phyloP scores from a whole-genome alignment of 1,140 invertebrate species.

The Ceratitis capitata region DNA sequence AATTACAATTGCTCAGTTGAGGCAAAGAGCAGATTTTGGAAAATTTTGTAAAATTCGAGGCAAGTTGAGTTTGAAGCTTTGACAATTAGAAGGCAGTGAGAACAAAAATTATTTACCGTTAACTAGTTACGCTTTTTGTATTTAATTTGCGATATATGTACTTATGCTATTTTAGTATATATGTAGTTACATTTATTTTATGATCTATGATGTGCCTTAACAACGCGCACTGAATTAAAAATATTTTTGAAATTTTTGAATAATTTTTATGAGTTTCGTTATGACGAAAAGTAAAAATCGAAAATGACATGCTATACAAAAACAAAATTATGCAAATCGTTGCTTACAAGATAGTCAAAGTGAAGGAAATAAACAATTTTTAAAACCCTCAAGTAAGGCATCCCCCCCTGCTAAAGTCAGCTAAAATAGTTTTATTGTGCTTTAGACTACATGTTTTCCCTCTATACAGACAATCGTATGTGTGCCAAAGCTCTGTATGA shows the following conservation, averaged over 20 bases:
- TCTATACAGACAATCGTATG: not conserved
- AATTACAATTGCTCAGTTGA: too few relatives aligned
- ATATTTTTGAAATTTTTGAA: not conserved
- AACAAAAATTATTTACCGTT: too few relatives aligned
- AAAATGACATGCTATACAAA: not conserved
- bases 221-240: constrained; percentile 28
- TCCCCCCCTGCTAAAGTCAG: not conserved
- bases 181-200: not conserved
- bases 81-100: too few relatives aligned
- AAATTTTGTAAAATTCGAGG: too few relatives aligned
- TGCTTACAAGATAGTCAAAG: not conserved
- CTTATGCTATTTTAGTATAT: not conserved
- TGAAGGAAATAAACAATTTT: not conserved
- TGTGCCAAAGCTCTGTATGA: not conserved
- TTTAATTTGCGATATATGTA: too few relatives aligned
- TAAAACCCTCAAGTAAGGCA: not conserved
- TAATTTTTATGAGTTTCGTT: constrained; percentile 5
- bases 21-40: too few relatives aligned
- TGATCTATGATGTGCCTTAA: not conserved
- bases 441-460: not conserved
- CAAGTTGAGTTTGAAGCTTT: too few relatives aligned
- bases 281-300: not conserved
- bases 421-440: not conserved
- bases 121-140: too few relatives aligned
- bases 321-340: constrained; percentile 2